phyloP scores from a whole-genome alignment of 2,888 invertebrate genomes.

The Tenthredo scrophulariae region DNA sequence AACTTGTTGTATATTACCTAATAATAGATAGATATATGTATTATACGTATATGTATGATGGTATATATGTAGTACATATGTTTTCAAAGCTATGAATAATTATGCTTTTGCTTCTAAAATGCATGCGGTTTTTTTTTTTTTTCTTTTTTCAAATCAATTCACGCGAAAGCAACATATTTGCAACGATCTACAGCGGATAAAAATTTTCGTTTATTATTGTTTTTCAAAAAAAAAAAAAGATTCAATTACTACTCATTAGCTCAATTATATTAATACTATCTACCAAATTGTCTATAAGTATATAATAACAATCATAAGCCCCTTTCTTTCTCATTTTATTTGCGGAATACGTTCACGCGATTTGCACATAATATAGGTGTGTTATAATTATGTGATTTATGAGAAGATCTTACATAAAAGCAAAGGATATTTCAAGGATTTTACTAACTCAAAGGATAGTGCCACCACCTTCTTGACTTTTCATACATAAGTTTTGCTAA shows the following conservation, averaged over 20 bases:
- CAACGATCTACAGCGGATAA: not conserved
- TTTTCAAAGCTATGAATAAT: not conserved
- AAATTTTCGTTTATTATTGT: not conserved
- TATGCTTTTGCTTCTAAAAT: slow-evolving; percentile 17
- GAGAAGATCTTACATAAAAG: not conserved
- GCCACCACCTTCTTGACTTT: slow-evolving; percentile 42
- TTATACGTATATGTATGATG: not conserved
- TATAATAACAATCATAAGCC: not conserved
- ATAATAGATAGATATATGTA: not conserved
- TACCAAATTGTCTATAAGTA: not conserved
- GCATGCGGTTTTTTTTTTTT: not conserved
- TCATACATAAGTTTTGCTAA: not conserved
- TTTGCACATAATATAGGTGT: not conserved
- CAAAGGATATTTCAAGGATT: slow-evolving; percentile 15
- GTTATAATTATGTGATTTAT: not conserved
- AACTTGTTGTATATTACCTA: not conserved
- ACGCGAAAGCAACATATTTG: slow-evolving; percentile 11
- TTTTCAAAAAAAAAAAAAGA: not conserved
- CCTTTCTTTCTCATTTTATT: not conserved
- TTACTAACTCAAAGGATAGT: slow-evolving; percentile 17
- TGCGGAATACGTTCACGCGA: not conserved
- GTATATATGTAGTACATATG: not conserved
- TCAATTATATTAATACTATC: not conserved
- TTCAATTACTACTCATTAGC: not conserved
- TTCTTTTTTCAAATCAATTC: not conserved